Conservation (phyloP, 2,797 vertebrate species). For the Harpagifer antarcticus region DNA sequence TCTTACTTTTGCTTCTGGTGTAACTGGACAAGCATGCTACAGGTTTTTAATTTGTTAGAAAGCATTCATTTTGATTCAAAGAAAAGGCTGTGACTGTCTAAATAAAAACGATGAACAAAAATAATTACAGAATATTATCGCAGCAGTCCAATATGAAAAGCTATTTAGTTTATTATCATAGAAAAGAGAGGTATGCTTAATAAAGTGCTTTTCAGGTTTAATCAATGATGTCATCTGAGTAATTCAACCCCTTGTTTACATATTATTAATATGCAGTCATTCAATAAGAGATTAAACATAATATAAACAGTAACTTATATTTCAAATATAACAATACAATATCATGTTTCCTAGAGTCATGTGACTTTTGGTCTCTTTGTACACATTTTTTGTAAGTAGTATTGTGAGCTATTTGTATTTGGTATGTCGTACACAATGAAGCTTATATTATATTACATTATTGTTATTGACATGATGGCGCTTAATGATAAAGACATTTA, state of each 20-base stretch:
- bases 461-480: background rate
- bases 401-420: background rate
- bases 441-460: background rate
- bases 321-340: background rate
- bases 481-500: background rate
- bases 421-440: background rate
- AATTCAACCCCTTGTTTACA: background rate
- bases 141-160: too few species aligned
- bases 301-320: background rate
- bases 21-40: background rate
- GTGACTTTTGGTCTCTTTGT: background rate
- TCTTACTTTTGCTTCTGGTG: background rate
- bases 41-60: background rate
- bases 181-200: too few species aligned
- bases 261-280: background rate
- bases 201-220: background rate
- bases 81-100: too few species aligned
- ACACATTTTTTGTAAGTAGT: background rate
- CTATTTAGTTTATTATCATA: too few species aligned
- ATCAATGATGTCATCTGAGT: background rate
- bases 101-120: too few species aligned
- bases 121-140: too few species aligned
- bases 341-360: background rate
- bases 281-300: background rate
- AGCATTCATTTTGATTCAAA: background rate